phyloP scores from a whole-genome alignment of 2,888 invertebrate genomes.

The Tinea pellionella region DNA sequence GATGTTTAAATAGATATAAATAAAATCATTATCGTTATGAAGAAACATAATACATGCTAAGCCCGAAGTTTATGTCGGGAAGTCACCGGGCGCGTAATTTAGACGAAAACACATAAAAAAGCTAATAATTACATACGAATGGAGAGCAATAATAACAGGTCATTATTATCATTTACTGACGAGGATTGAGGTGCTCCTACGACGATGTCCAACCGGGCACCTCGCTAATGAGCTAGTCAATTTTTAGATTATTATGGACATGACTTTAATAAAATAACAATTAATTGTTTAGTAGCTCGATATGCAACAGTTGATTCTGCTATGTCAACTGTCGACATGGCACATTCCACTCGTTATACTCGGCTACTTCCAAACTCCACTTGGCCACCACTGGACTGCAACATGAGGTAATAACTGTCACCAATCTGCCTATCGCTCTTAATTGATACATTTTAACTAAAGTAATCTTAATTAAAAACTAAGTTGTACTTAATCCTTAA shows the following conservation, averaged over 20 bases:
- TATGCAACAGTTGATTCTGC: too few species aligned
- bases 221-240: slow-evolving; percentile 37
- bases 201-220: slow-evolving; percentile 24
- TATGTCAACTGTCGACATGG: too few species aligned
- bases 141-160: slow-evolving; percentile 48
- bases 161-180: slow-evolving; percentile 50
- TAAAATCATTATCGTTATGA: background rate
- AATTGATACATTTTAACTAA: too few species aligned
- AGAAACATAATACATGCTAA: background rate
- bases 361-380: too few species aligned
- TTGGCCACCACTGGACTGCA: too few species aligned
- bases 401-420: too few species aligned
- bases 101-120: slow-evolving; percentile 50
- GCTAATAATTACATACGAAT: slow-evolving; percentile 51
- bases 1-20: background rate
- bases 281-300: too few species aligned
- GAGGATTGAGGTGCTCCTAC: slow-evolving; percentile 18
- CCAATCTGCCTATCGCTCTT: too few species aligned
- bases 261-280: slow-evolving; percentile 13
- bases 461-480: too few species aligned
- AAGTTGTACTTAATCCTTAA: background rate
- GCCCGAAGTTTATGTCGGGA: background rate
- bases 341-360: too few species aligned
- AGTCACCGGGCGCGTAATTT: slow-evolving; percentile 17
- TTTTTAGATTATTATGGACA: slow-evolving; percentile 27